A percentile compares a stretch with the other conserved stretches of the same genome.
phyloP scores from a whole-genome alignment of 2,888 invertebrate genomes.

The Phanerotoma sp. region DNA sequence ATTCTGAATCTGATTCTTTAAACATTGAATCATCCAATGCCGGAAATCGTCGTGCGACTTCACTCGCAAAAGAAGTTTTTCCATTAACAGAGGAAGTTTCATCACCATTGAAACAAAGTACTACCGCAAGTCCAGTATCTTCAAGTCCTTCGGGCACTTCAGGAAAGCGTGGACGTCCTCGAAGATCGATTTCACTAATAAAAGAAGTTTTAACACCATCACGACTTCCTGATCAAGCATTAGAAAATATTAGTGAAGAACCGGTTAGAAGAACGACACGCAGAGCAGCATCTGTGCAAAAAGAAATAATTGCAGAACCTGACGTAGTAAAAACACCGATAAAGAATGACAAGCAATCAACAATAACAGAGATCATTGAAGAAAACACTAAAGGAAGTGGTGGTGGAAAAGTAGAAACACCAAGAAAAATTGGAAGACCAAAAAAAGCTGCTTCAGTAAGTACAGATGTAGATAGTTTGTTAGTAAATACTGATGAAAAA shows the following conservation, averaged over 20 bases:
- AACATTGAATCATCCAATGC: too few species aligned
- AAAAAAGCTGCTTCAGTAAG: too few species aligned
- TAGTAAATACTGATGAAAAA: too few species aligned
- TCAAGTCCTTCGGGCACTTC: constrained; percentile 14
- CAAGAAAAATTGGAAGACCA: too few species aligned
- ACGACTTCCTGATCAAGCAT: constrained; percentile 1
- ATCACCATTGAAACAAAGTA: constrained; percentile 3
- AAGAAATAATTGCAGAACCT: constrained; percentile 31
- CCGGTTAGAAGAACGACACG: constrained; percentile 39
- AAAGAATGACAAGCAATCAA: too few species aligned
- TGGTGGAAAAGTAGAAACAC: too few species aligned
- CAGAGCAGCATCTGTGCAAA: constrained; percentile 39
- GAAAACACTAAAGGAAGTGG: too few species aligned
- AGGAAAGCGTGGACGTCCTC: constrained; percentile 8
- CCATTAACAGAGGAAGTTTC: constrained; percentile 37
- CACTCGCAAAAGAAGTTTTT: constrained; percentile 37
- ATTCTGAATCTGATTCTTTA: constrained; percentile 13
- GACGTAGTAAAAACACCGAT: constrained; percentile 21
- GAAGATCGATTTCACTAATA: constrained; percentile 32
- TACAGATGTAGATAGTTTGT: too few species aligned
- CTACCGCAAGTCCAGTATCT: background rate
- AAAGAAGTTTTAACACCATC: constrained; percentile 33
- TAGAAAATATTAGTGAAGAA: constrained; percentile 11
- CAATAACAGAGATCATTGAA: too few species aligned
- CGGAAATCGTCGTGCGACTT: constrained; percentile 34